phyloP scores from a whole-genome alignment of 2,888 invertebrate species.

The Drosophila mercatorum region DNA sequence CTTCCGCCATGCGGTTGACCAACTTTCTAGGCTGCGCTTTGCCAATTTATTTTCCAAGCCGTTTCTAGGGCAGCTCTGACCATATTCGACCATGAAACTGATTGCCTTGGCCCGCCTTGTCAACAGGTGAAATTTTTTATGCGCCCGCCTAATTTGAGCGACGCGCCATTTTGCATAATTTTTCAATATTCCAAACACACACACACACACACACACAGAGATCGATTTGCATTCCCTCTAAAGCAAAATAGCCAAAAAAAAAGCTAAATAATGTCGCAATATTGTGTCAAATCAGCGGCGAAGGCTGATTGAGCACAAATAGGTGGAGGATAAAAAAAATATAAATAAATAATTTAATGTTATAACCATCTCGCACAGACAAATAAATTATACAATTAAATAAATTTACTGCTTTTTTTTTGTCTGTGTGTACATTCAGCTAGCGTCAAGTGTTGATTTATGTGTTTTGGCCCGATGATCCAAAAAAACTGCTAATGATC shows the following conservation, averaged over 20 bases:
- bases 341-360: slow-evolving; percentile 45
- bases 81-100: slow-evolving; percentile 52
- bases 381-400: slow-evolving; percentile 28
- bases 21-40: slow-evolving; percentile 56
- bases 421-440: too few species aligned
- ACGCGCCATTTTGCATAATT: slow-evolving; percentile 59
- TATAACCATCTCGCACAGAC: slow-evolving; percentile 49
- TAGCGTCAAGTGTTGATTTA: slow-evolving; percentile 15
- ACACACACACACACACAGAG: slow-evolving; percentile 1
- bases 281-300: slow-evolving; percentile 47
- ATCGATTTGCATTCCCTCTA: slow-evolving; percentile 59
- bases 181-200: slow-evolving; percentile 52
- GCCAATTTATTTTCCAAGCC: slow-evolving; percentile 23
- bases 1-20: slow-evolving; percentile 55
- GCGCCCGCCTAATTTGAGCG: slow-evolving; percentile 60
- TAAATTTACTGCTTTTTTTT: slow-evolving; percentile 11
- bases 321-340: slow-evolving; percentile 6
- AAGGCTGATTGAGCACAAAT: slow-evolving; percentile 54
- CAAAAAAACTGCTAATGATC: slow-evolving; percentile 7
- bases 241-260: slow-evolving; percentile 18
- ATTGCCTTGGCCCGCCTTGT: slow-evolving; percentile 67
- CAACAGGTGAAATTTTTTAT: slow-evolving; percentile 69
- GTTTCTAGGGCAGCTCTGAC: slow-evolving; percentile 63
- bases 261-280: slow-evolving; percentile 46
- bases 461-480: not conserved